Evolutionary conservation across 2,797 vertebrate species (phyloP), one percentile per base, ranked within the genome.

Genomic region (Pangasius mekongensis): DNA sequence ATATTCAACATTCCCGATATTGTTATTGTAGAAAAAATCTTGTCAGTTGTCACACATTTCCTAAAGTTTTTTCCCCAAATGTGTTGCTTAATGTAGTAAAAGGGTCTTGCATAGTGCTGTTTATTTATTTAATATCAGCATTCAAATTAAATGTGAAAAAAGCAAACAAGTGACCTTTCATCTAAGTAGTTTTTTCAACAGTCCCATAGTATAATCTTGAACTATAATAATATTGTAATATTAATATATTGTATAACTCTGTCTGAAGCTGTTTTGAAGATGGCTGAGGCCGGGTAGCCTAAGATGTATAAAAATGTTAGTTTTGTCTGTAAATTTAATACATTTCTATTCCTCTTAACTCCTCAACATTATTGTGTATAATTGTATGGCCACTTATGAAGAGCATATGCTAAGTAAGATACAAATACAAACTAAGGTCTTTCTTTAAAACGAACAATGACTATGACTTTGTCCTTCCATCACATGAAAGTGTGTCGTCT

Each of bases 391-490:
- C 30, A 36, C 67, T 69, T 69, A 18, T 36, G 6, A 36, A 69
- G 39, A 27, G 16, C 3, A 14, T 76, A 49, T 52, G 24, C 24
- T 49, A 14, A 16, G 43, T 52, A 76, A 49, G 52, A 30, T 52
- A 7, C 43, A 52, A 76, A 49, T 6, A 2, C 10, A 24, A 36
- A 22, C 36, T 8, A 3, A 11, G 20, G 0, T 43, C 22, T 80
- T 58, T 30, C 56, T 27, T 60, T 27, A 43, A 82, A 82, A 27
- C 13, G 20, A 82, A 43, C 36, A 62, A 62, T 62, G 82, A 83
- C 16, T 83, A 11, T 66, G 81, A 49, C 27, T 83, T 33, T 83
- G 82, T 83, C 24, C 39, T 78, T 36, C 36, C 14, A 39, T 66
- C 10, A 84, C 54, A 54, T 43, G 49, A 20, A 66, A 84, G 47